Conservation (phyloP, 2,113 vertebrate genomes). For the Sorex araneus region DNA sequence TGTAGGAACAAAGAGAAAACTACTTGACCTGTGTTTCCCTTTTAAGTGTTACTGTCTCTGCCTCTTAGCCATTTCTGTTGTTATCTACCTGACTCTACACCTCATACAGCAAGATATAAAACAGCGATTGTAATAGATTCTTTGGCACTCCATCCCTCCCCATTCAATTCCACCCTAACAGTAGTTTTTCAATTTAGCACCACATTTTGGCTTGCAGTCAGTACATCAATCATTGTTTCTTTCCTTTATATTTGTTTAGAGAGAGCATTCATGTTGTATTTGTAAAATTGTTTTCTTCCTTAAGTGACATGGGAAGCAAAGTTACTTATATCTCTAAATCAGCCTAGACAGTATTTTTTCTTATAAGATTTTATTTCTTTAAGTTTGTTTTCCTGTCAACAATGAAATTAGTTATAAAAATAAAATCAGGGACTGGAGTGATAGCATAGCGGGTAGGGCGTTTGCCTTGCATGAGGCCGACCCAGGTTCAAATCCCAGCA, state of each 20-base stretch:
- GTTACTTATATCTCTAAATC: background rate
- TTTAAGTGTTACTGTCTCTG: no score
- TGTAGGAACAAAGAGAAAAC: background rate
- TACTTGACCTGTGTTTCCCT: no score
- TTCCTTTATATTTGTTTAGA: constrained; percentile 39
- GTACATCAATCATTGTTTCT: background rate
- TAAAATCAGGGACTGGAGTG: no score
- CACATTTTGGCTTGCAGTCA: constrained; percentile 19
- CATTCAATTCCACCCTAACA: no score
- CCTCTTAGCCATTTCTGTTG: background rate
- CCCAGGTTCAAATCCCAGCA: no score
- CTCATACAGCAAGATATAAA: no score
- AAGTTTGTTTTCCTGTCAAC: constrained; percentile 34
- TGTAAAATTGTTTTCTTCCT: constrained; percentile 9
- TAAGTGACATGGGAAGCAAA: background rate
- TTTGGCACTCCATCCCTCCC: no score
- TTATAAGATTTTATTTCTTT: constrained; percentile 42
- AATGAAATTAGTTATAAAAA: constrained; percentile 40
- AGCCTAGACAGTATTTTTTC: constrained; percentile 27
- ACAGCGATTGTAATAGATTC: no score
- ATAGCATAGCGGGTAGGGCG: no score
- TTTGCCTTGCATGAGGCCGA: no score
- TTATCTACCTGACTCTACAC: no score
- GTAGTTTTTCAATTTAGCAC: no score
- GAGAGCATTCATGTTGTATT: constrained; percentile 22